Conservation (phyloP, 2,797 vertebrate genomes). For the Delichon dasypus region DNA sequence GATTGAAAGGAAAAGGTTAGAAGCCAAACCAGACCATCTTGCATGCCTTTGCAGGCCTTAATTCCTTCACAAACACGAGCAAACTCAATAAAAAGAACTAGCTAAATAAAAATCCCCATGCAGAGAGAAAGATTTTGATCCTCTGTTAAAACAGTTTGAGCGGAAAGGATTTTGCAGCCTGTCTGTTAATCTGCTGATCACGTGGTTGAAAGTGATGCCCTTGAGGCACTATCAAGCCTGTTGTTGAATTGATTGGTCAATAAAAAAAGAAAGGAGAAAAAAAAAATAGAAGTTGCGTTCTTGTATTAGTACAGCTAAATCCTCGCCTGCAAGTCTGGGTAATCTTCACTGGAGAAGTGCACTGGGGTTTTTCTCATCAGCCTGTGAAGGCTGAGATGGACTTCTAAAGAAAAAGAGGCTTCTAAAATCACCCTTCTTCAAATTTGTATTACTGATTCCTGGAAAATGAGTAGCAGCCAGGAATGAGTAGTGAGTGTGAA, state of each 20-base stretch:
- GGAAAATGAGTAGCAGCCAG: slow-evolving; percentile 11
- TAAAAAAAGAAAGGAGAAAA: slow-evolving; percentile 12
- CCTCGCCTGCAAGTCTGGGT: slow-evolving; percentile 6
- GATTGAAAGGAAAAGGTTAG: not conserved
- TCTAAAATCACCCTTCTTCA: not conserved
- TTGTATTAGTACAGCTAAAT: slow-evolving; percentile 57
- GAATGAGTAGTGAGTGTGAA: slow-evolving; percentile 49
- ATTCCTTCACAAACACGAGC: not conserved
- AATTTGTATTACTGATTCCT: slow-evolving; percentile 5
- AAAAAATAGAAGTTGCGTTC: slow-evolving; percentile 1
- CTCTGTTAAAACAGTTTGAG: slow-evolving; percentile 59
- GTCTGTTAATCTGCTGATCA: slow-evolving; percentile 60
- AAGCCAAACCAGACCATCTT: not conserved
- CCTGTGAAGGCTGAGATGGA: not conserved
- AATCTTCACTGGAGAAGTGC: not conserved
- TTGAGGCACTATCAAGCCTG: slow-evolving; percentile 34
- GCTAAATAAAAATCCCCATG: slow-evolving; percentile 18
- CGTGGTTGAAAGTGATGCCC: slow-evolving; percentile 36
- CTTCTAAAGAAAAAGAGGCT: not conserved
- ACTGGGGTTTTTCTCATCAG: not conserved
- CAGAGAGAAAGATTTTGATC: slow-evolving; percentile 50
- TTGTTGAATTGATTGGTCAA: slow-evolving; percentile 60
- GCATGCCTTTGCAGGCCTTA: not conserved
- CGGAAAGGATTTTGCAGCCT: slow-evolving; percentile 64
- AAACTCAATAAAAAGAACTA: slow-evolving; percentile 31